phyloP scores from a whole-genome alignment of 2,888 invertebrate species.

The Coenonympha glycerion region DNA sequence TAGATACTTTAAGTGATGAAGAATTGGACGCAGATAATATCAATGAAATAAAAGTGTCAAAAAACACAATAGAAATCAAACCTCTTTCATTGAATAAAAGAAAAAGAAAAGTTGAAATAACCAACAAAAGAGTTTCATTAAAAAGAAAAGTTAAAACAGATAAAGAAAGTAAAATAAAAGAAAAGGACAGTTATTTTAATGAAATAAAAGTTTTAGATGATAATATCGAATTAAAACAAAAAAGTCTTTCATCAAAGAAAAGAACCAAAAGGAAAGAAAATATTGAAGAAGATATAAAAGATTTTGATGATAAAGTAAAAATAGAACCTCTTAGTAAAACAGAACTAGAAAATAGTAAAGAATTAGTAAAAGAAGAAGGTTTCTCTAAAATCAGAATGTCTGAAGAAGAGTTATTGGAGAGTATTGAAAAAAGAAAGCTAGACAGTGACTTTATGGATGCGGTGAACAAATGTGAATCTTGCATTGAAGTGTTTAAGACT shows the following conservation, averaged over 20 bases:
- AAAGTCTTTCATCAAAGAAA: background rate
- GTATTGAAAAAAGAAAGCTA: background rate
- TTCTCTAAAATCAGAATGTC: slow-evolving; percentile 9
- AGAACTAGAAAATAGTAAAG: slow-evolving; percentile 1
- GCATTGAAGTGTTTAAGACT: slow-evolving; percentile 14
- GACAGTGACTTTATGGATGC: slow-evolving; percentile 2
- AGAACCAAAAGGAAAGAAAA: background rate
- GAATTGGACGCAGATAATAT: background rate
- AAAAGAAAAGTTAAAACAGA: slow-evolving; percentile 1
- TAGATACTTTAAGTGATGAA: background rate
- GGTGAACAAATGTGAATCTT: slow-evolving; percentile 13
- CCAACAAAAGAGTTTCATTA: background rate
- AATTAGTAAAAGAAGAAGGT: background rate
- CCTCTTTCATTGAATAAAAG: slow-evolving; percentile 3
- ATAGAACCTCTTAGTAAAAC: background rate
- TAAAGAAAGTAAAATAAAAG: background rate
- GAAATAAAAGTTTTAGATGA: background rate
- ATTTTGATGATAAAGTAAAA: background rate
- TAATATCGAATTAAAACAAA: slow-evolving; percentile 5
- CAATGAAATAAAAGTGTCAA: slow-evolving; percentile 7
- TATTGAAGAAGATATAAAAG: background rate
- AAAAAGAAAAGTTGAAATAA: background rate
- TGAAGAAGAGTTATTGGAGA: slow-evolving; percentile 15
- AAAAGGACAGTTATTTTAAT: slow-evolving; percentile 1
- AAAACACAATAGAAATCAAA: slow-evolving; percentile 10